These are phyloP conservation scores for Pseudoips prasinana DNA, from an alignment of 2,888 invertebrate species.

Conservation along the genomic window DNA sequence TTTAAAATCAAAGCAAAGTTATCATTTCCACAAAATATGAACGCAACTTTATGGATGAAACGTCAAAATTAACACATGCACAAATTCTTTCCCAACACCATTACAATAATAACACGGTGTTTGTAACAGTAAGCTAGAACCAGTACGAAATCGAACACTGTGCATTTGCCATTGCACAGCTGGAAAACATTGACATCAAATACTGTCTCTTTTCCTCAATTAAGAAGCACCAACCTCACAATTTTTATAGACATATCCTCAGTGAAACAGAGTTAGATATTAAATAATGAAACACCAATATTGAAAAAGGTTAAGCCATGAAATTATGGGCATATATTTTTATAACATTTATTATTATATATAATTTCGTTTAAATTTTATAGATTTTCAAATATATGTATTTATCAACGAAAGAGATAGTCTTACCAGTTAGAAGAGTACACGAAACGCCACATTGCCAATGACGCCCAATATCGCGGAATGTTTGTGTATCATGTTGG, in stretches of 20 bases:
- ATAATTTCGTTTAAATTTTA: slow-evolving; percentile 5
- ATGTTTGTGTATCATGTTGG: slow-evolving; percentile 66
- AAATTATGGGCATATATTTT: slow-evolving; percentile 5
- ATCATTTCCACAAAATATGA: slow-evolving; percentile 15
- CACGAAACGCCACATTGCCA: slow-evolving; percentile 69
- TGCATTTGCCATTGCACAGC: slow-evolving; percentile 25
- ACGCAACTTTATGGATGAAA: slow-evolving; percentile 28
- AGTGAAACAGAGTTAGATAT: too few species aligned
- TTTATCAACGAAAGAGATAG: slow-evolving; percentile 43
- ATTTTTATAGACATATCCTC: slow-evolving; percentile 30
- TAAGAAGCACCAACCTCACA: slow-evolving; percentile 38
- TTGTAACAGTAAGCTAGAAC: slow-evolving; percentile 6
- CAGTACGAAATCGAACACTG: slow-evolving; percentile 4
- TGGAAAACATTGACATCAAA: slow-evolving; percentile 26
- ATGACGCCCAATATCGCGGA: slow-evolving; percentile 74
- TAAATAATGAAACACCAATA: too few species aligned
- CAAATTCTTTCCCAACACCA: slow-evolving; percentile 22
- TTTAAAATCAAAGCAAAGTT: too few species aligned
- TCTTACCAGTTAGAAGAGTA: slow-evolving; percentile 51
- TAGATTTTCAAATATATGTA: slow-evolving; percentile 15
- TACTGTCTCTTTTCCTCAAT: slow-evolving; percentile 16
- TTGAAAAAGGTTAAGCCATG: too few species aligned
- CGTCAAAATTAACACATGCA: slow-evolving; percentile 39
- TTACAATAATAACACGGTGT: slow-evolving; percentile 17
- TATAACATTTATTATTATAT: slow-evolving; percentile 8